Conservation (phyloP, 2,888 invertebrate genomes). For the Euzetes globulus region DNA sequence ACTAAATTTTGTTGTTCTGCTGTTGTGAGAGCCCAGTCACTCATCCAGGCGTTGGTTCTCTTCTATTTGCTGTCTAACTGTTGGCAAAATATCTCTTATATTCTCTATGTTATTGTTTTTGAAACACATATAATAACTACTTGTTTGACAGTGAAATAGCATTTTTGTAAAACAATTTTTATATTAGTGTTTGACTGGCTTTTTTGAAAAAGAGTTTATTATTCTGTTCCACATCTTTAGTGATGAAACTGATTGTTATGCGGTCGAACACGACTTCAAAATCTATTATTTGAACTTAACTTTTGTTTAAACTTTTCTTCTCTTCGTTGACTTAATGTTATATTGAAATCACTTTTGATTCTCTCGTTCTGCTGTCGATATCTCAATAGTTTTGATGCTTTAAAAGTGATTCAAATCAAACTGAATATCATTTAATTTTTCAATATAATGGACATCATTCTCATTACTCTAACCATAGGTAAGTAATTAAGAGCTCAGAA, state of each 20-base stretch:
- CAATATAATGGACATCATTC: background rate
- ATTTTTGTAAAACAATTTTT: background rate
- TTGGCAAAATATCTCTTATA: background rate
- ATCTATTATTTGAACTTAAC: background rate
- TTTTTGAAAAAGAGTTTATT: too few species aligned
- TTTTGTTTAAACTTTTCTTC: background rate
- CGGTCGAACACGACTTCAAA: background rate
- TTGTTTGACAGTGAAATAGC: background rate
- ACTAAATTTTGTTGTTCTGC: background rate
- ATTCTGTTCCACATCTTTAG: constrained; percentile 18
- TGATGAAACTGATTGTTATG: background rate
- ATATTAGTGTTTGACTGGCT: background rate
- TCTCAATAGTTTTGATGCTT: background rate
- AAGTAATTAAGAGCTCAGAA: background rate
- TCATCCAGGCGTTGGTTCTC: constrained; percentile 1
- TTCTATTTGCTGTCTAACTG: background rate
- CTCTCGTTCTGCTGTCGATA: background rate
- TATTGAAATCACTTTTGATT: background rate
- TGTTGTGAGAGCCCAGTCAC: background rate
- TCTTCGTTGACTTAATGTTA: background rate
- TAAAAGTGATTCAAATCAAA: background rate
- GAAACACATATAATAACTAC: background rate
- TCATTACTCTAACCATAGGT: background rate
- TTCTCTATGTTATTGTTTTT: too few species aligned
- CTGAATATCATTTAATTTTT: background rate